A percentile compares a stretch with the other conserved stretches of the same genome.
Evolutionary conservation across 2,113 vertebrate genomes (phyloP).

Genomic region (Eublepharis macularius): DNA sequence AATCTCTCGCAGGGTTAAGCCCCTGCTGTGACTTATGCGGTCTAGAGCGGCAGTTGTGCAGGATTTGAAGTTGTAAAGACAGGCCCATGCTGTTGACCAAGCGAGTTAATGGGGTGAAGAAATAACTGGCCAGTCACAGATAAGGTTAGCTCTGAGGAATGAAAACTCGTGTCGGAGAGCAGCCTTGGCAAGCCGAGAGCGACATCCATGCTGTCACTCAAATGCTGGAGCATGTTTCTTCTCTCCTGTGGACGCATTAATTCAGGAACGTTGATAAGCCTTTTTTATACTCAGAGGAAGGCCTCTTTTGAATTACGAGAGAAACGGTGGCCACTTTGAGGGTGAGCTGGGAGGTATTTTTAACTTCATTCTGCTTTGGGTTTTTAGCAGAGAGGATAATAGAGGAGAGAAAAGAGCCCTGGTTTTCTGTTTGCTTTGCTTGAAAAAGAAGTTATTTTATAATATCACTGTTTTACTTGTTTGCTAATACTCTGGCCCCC

Average conservation of each 20-base stretch:
- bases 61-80: neutral
- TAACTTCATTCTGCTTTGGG: slow-evolving; percentile 22
- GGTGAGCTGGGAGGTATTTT: slow-evolving; percentile 44
- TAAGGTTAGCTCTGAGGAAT: slow-evolving; percentile 36
- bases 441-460: neutral
- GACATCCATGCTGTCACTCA: slow-evolving; percentile 69
- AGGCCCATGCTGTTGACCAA: accelerated
- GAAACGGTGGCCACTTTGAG: slow-evolving; percentile 56
- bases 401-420: neutral
- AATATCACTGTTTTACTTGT: neutral
- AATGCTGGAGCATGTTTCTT: slow-evolving; percentile 44
- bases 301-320: slow-evolving; percentile 62
- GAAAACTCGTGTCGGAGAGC: neutral
- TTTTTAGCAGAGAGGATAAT: slow-evolving; percentile 19
- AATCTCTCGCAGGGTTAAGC: neutral
- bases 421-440: neutral
- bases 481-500: neutral
- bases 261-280: slow-evolving; percentile 65
- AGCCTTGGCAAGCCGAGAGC: slow-evolving; percentile 44
- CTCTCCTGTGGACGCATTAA: slow-evolving; percentile 70
- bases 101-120: slow-evolving; percentile 23
- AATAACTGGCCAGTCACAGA: neutral
- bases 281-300: slow-evolving; percentile 54
- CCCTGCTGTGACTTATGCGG: neutral
- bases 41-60: neutral